Conservation (phyloP, 2,113 vertebrate genomes). For the Tetraodon nigroviridis region DNA sequence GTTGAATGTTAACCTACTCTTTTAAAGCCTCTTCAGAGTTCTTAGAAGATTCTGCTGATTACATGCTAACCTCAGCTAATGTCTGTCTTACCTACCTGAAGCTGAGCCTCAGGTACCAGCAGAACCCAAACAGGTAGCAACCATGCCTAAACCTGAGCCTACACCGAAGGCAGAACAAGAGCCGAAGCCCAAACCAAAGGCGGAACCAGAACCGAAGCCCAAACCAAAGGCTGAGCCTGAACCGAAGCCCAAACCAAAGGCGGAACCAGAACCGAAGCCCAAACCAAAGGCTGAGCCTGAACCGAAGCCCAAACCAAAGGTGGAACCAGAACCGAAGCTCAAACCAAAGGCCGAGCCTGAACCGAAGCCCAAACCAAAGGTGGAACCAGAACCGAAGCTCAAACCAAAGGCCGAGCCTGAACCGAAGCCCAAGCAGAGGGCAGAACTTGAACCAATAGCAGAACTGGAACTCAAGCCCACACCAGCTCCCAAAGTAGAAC, state of each 20-base stretch:
- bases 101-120: slow-evolving; percentile 57
- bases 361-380: background rate
- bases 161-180: slow-evolving; percentile 13
- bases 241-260: slow-evolving; percentile 32
- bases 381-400: slow-evolving; percentile 24
- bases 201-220: slow-evolving; percentile 40
- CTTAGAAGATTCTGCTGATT: slow-evolving; percentile 1
- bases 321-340: slow-evolving; percentile 40
- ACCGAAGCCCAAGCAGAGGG: slow-evolving; percentile 30
- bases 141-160: slow-evolving; percentile 37
- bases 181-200: slow-evolving; percentile 7
- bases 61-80: slow-evolving; percentile 43
- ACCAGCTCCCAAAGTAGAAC: slow-evolving; percentile 10
- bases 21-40: slow-evolving; percentile 15
- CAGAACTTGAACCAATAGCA: slow-evolving; percentile 5
- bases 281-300: slow-evolving; percentile 28
- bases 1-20: slow-evolving; percentile 3
- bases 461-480: background rate
- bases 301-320: slow-evolving; percentile 3
- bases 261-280: slow-evolving; percentile 4
- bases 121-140: slow-evolving; percentile 57
- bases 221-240: slow-evolving; percentile 39
- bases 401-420: slow-evolving; percentile 38
- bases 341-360: slow-evolving; percentile 29
- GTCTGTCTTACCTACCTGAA: slow-evolving; percentile 64